These are phyloP conservation scores for Geococcyx californianus DNA, from an alignment of 2,113 vertebrate genomes.

Conservation along the genomic window DNA sequence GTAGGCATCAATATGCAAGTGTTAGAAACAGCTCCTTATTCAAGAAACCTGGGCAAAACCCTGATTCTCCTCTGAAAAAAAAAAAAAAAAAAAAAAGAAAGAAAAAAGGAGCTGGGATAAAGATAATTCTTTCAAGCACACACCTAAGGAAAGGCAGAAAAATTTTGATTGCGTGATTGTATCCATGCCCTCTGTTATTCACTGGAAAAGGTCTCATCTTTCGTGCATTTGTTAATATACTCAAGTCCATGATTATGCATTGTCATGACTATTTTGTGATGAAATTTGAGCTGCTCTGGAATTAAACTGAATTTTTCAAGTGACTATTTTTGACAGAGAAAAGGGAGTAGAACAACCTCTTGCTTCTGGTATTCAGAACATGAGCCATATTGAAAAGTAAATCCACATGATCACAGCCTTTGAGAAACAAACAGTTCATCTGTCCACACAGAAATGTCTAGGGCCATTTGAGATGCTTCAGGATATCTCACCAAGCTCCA, in stretches of 20 bases:
- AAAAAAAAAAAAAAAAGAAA: not conserved
- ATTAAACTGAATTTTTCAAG: not conserved
- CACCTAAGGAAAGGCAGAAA: not conserved
- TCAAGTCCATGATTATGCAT: not conserved
- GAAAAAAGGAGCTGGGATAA: not conserved
- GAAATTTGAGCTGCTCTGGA: not conserved
- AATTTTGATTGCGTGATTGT: not conserved
- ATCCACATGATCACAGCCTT: not conserved
- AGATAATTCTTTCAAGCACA: not conserved
- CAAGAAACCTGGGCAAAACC: conserved; percentile 12
- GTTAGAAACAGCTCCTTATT: not conserved
- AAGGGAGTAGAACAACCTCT: not conserved
- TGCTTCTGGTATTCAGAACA: not conserved
- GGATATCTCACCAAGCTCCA: not conserved
- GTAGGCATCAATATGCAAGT: conserved; percentile 21
- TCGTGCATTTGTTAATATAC: not conserved
- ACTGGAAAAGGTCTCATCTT: not conserved
- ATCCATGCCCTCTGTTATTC: not conserved
- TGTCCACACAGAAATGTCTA: not conserved
- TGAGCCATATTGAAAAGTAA: not conserved
- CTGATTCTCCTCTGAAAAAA: not conserved
- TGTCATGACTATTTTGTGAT: conserved; percentile 2
- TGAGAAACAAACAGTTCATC: not conserved
- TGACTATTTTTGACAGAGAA: not conserved
- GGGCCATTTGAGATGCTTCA: not conserved